Evolutionary conservation across 2,113 vertebrate genomes (phyloP).

Genomic region (Ctenodactylus gundi): DNA sequence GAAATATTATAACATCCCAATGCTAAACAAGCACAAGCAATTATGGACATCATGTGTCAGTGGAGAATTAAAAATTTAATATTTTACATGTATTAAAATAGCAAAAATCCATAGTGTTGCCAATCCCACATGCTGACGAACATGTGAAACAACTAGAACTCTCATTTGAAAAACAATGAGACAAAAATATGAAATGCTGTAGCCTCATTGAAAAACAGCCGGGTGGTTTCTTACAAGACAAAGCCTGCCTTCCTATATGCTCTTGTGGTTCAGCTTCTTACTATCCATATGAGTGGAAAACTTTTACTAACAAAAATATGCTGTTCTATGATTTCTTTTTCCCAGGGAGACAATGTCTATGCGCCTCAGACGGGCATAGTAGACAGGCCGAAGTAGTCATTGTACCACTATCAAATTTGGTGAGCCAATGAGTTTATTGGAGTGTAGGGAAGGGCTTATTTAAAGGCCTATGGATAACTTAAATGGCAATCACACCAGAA

Average conservation of each 20-base stretch:
- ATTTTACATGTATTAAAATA: background rate
- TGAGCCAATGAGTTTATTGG: no score
- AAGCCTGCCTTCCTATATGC: background rate
- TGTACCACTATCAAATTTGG: no score
- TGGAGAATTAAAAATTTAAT: background rate
- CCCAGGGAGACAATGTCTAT: no score
- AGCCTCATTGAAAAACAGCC: background rate
- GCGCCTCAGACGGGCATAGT: no score
- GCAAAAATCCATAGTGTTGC: background rate
- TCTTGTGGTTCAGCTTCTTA: background rate
- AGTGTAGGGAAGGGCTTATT: no score
- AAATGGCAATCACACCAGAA: no score
- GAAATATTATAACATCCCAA: background rate
- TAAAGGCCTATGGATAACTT: no score
- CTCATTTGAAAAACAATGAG: background rate
- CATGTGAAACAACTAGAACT: background rate
- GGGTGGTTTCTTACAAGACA: background rate
- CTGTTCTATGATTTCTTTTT: no score
- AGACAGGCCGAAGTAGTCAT: no score
- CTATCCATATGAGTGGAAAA: background rate
- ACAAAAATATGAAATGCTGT: background rate
- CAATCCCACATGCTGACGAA: background rate
- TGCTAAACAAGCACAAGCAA: background rate
- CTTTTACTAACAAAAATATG: background rate
- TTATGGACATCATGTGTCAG: background rate